Evolutionary conservation across 2,888 invertebrate species (phyloP).

Genomic region (Lordiphosa fenestrarum): DNA sequence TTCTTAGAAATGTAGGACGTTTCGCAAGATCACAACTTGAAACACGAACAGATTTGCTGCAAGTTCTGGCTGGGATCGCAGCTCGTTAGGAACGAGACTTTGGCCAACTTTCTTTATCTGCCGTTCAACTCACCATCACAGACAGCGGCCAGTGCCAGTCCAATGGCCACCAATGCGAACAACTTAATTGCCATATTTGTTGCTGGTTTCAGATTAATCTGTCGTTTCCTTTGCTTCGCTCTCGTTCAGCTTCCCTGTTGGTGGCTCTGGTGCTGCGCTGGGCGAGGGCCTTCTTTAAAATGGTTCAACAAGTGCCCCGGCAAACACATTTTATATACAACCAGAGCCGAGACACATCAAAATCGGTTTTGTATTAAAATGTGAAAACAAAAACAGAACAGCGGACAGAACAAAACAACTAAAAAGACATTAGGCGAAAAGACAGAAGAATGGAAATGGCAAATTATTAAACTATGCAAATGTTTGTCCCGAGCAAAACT

Average conservation of each 20-base stretch:
- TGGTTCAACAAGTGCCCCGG: slow-evolving; percentile 47
- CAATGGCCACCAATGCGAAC: slow-evolving; percentile 49
- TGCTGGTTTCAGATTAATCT: not conserved
- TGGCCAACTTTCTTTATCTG: not conserved
- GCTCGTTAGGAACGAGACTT: no score
- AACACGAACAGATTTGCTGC: no score
- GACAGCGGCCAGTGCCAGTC: slow-evolving; percentile 47
- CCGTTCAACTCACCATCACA: slow-evolving; percentile 54
- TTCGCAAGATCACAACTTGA: no score
- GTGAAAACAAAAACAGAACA: not conserved
- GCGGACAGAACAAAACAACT: slow-evolving; percentile 6
- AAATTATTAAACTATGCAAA: slow-evolving; percentile 71
- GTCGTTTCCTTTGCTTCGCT: no score
- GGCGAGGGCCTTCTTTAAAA: slow-evolving; percentile 58
- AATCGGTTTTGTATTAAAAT: slow-evolving; percentile 23
- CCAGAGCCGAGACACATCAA: slow-evolving; percentile 25
- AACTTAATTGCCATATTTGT: slow-evolving; percentile 53
- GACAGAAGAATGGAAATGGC: slow-evolving; percentile 37
- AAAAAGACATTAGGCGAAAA: slow-evolving; percentile 41
- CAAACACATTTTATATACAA: slow-evolving; percentile 73
- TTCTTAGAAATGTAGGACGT: no score
- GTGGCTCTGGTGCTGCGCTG: slow-evolving; percentile 38
- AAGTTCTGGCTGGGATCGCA: no score
- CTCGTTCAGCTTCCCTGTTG: no score
- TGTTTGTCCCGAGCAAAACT: slow-evolving; percentile 28